Evolutionary conservation across 1,140 invertebrate species (phyloP).

Genomic region (Glomeris maerens): DNA sequence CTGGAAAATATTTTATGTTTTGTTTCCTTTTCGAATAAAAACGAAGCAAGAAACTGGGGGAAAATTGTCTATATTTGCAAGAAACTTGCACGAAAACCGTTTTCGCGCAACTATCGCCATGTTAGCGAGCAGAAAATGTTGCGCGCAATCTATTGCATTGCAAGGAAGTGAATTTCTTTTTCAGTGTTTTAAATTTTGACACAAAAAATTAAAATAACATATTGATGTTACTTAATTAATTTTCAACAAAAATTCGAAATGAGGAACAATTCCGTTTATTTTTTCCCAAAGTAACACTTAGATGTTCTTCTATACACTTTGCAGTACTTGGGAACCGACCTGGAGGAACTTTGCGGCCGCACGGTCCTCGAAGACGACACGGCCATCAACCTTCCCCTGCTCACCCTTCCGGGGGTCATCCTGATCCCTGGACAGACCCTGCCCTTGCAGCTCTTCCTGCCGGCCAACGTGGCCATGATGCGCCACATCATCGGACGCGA

Average conservation of each 20-base stretch:
- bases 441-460: conserved; percentile 47
- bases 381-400: conserved; percentile 39
- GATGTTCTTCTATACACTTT: conserved; percentile 13
- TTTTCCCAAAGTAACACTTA: conserved; percentile 4
- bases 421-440: conserved; percentile 56
- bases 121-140: neutral
- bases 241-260: too few species aligned
- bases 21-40: neutral
- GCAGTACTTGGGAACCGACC: conserved; percentile 47
- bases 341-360: conserved; percentile 45
- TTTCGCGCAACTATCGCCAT: neutral
- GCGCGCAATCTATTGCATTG: neutral
- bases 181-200: neutral
- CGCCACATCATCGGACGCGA: conserved; percentile 39
- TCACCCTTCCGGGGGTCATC: conserved; percentile 43
- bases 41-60: neutral
- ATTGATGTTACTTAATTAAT: neutral
- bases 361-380: conserved; percentile 42
- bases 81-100: neutral
- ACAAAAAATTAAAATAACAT: neutral
- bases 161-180: neutral
- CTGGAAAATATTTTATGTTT: conserved; percentile 2
- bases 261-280: neutral
- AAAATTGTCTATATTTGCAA: neutral
- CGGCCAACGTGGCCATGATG: conserved; percentile 39